Base-by-base conservation (phyloP, 1,140 invertebrate species). In the Nephotettix cincticeps region DNA sequence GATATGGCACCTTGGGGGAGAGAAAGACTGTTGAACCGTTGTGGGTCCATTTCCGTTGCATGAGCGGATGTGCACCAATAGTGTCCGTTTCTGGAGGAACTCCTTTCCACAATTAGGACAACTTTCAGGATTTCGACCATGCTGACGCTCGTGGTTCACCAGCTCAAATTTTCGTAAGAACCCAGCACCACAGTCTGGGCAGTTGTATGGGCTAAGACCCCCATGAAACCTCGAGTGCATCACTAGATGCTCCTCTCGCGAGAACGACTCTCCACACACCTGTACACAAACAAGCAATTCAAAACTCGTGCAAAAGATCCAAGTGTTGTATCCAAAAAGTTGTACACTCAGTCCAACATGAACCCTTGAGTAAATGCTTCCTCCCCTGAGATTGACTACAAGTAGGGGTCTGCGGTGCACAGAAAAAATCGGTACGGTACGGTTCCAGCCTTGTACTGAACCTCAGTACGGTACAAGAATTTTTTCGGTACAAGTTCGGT, bases 221-320 rank as follows among this genome's bases (percentile, higher is more conserved):
- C 92, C 92, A 80, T 93, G 92, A 82, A 93, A 93, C 30, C 74
- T 71, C 19, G 77, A 78, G 72, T 78, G 79, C 75, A 78, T 79
- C 78, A 87, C 89, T 54, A 91, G 80, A 75, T 90, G 88, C 79
- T 91, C 91, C 81, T 93, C 91, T 76, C 92, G 90, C 3, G 91
- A 91, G 80, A 96, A 96, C 45, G 92, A 93, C 79, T 96, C 94
- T 19, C 92, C 92, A 80, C 94, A 96, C 71, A 93, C 89, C 77
- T 78, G 21, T n/a, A n/a, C n/a, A n/a, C n/a, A n/a, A n/a, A n/a
- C n/a, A n/a, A n/a, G n/a, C n/a, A n/a, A n/a, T n/a, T n/a, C n/a
- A n/a, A n/a, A n/a, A n/a, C n/a, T n/a, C n/a, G n/a, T n/a, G n/a
- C n/a, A n/a, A n/a, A n/a, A n/a, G n/a, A n/a, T n/a, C n/a, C n/a